A percentile compares a stretch with the other conserved stretches of the same genome.
Conservation (phyloP, 2,888 invertebrate genomes). For the Drosophila nigricruria region DNA sequence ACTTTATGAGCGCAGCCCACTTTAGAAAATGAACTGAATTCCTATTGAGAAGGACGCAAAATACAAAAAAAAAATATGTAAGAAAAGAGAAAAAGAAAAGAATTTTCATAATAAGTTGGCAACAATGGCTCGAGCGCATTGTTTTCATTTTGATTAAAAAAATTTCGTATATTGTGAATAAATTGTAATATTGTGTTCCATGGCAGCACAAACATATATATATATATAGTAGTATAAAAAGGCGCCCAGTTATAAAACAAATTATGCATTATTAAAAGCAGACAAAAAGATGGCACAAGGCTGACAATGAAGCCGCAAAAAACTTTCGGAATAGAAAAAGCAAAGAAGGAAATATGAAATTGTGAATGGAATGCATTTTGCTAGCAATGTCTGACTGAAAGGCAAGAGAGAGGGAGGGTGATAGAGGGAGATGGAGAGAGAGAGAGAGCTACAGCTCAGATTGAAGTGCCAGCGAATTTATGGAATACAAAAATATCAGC, state of each 20-base stretch:
- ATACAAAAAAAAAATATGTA: slow-evolving; percentile 18
- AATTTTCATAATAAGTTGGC: slow-evolving; percentile 67
- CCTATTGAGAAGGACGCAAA: slow-evolving; percentile 4
- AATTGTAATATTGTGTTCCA: slow-evolving; percentile 59
- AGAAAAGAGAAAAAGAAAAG: slow-evolving; percentile 45
- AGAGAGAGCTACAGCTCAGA: slow-evolving; percentile 33
- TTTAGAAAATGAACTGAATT: slow-evolving; percentile 62
- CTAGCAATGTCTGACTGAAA: slow-evolving; percentile 48
- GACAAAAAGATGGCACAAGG: slow-evolving; percentile 49
- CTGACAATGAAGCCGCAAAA: slow-evolving; percentile 78
- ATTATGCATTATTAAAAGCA: slow-evolving; percentile 79
- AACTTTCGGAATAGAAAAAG: slow-evolving; percentile 43
- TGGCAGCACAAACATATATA: not conserved
- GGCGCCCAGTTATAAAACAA: slow-evolving; percentile 72
- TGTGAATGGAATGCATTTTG: slow-evolving; percentile 70
- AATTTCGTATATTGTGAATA: slow-evolving; percentile 61
- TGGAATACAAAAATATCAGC: slow-evolving; percentile 64
- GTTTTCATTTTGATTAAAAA: slow-evolving; percentile 77
- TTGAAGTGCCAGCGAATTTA: slow-evolving; percentile 79
- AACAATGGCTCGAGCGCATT: slow-evolving; percentile 67
- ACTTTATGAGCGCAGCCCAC: slow-evolving; percentile 34
- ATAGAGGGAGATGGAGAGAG: not conserved
- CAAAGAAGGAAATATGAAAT: slow-evolving; percentile 20
- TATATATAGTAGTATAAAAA: not conserved
- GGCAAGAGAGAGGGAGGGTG: not conserved